Evolutionary conservation across 2,797 vertebrate species (phyloP), one percentile per base, ranked within the genome.

Genomic region (Lagothrix lagotricha): DNA sequence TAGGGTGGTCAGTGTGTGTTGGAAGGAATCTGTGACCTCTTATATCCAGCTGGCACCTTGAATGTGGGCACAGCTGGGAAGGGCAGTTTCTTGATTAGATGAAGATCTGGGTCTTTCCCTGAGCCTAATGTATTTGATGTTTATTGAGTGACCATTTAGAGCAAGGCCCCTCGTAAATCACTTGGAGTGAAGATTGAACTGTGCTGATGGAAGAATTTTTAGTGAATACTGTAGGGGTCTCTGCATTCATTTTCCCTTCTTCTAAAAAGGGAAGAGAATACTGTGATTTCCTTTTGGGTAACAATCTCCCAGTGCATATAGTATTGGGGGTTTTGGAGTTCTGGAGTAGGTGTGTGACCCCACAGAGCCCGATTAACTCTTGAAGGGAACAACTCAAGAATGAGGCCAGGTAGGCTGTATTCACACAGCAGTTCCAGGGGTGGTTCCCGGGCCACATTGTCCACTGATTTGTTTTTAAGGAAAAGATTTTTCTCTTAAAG

Each of bases 201-300:
- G 0, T 39, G 13, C 22, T 73, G 5, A 0, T 14, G 17, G 33
- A 33, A 6, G 44, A 30, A 5, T 70, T 30, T 3, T 0, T 19
- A 0, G 36, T 36, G 8, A 72, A 52, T 2, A 1, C 30, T 33
- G 1, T 5, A 3, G 61, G 44, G 50, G 5, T 15, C 7, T 73
- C 46, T 41, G 52, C 4, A 0, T 57, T 44, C 7, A 1, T 0
- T 4, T 22, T n/a, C 3, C 14, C 11, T 13, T 70, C 14, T 79
- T n/a, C 28, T 72, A 14, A 20, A 4, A 64, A 46, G 26, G 33
- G 15, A 80, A n/a, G 79, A 4, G 12, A 30, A 20, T 79, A 1
- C n/a, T n/a, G 24, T n/a, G 30, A n/a, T 36, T 48, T 61, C 48
- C 80, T 39, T 36, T 28, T 4, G 1, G 6, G 10, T 39, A 14